Evolutionary conservation across 2,888 invertebrate genomes (phyloP).

Genomic region (Diarsia rubi): DNA sequence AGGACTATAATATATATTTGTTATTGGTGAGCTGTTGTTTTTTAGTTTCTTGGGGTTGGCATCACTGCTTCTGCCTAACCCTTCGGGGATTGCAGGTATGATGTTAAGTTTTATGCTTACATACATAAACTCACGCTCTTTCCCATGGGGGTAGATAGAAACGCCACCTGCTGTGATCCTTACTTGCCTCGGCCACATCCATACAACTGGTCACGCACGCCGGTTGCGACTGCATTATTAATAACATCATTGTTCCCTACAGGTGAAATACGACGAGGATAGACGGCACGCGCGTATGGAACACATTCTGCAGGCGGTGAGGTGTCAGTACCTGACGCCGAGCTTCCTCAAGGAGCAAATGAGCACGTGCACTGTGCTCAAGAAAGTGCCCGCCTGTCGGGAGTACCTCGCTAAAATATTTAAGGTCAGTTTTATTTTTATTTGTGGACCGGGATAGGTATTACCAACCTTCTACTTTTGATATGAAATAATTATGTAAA

Average conservation of each 20-base stretch:
- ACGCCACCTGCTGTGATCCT: no score
- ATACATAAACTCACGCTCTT: no score
- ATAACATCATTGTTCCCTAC: conserved; percentile 23
- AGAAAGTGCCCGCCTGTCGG: conserved; percentile 96
- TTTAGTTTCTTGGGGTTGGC: no score
- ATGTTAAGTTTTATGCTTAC: not conserved
- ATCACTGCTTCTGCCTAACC: no score
- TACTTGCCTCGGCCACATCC: no score
- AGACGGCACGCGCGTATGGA: conserved; percentile 96
- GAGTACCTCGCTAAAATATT: conserved; percentile 97
- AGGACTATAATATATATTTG: no score
- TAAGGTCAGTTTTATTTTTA: conserved; percentile 87
- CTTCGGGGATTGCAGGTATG: not conserved
- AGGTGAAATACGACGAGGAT: conserved; percentile 96
- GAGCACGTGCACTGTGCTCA: conserved; percentile 96
- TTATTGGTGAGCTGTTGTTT: no score
- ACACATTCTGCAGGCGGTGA: conserved; percentile 96
- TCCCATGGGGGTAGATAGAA: no score
- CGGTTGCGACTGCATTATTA: not conserved
- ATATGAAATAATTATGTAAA: no score
- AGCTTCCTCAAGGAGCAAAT: conserved; percentile 97
- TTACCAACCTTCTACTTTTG: no score
- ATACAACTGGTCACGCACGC: no score
- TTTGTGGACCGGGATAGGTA: not conserved
- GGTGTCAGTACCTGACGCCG: conserved; percentile 98